Base-by-base conservation (phyloP, 2,888 invertebrate species). In the Rhyacophila evoluta region DNA sequence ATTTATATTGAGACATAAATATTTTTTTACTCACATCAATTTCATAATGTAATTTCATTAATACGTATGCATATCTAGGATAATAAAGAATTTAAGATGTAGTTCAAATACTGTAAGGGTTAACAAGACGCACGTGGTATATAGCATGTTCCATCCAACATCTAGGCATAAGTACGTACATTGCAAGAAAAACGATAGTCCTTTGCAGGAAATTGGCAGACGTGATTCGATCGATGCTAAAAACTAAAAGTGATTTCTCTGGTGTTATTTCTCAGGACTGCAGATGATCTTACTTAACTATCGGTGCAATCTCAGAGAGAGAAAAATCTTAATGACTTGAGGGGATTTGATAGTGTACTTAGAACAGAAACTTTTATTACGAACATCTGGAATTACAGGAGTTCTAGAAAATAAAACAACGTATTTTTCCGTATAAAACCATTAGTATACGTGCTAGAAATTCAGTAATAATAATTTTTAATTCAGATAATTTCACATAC, bases 161-260 rank as follows among this genome's bases (percentile, higher is more conserved):
- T 25, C 19, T 55, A 55, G 15, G 25, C 19, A 19, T 55, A 19
- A 6, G 25, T 15, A 55, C 15, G 55, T 55, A 55, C 25, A 19
- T 55, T 19, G 55, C 12, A 69, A 29, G 28, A 29, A 28, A 69
- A 33, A 69, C 29, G 28, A 33, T 55, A 55, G 55, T 55, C 15
- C 69, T 69, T 29, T 69, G 69, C 74, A 72, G 79, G 79, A 79
- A 79, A 79, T 78, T 79, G 79, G 79, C 72, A 68, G 67, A 79
- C 72, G 75, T 75, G 79, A 79, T 79, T 79, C 79, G 72, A 79
- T 79, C 68, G 79, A 79, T 75, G 68, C 33, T 37, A 73, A 71
- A 79, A 79, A 75, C 75, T 73, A 72, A 79, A 79, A 75, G 79
- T 75, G 79, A 79, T 79, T 79, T 79, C 55, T 12, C 15, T 55